Conservation (phyloP, 2,888 invertebrate species). For the Drosophila quinaria region DNA sequence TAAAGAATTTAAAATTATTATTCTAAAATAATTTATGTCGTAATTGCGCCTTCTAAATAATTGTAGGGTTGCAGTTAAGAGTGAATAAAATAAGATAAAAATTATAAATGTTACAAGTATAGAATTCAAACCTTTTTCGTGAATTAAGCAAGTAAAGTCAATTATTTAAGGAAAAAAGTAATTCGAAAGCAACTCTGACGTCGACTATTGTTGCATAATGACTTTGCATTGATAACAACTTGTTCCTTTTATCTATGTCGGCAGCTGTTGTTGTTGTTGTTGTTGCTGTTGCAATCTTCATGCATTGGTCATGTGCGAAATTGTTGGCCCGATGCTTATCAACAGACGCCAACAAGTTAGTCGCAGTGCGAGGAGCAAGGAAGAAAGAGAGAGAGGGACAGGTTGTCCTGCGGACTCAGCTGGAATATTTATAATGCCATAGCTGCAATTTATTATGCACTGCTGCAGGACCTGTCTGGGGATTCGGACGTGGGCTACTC, state of each 20-base stretch:
- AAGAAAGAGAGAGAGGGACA: neutral
- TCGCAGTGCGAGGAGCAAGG: neutral
- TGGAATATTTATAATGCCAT: constrained; percentile 82
- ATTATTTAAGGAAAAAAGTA: neutral
- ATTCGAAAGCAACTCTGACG: constrained; percentile 4
- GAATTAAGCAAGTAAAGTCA: neutral
- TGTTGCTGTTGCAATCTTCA: constrained; percentile 65
- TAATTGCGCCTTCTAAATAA: too few species aligned
- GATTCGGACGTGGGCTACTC: constrained; percentile 31
- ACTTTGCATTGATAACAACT: constrained; percentile 18
- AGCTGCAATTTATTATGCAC: constrained; percentile 83
- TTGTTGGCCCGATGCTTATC: constrained; percentile 82
- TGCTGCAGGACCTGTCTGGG: constrained; percentile 61
- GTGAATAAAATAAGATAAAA: too few species aligned
- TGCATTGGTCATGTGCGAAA: constrained; percentile 78
- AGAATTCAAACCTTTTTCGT: neutral
- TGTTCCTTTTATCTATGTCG: constrained; percentile 61
- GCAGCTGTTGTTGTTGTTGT: constrained; percentile 53
- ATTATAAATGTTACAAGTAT: neutral
- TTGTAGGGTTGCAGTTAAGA: too few species aligned
- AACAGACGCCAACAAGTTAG: constrained; percentile 48
- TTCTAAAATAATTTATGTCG: too few species aligned
- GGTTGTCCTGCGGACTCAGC: constrained; percentile 23
- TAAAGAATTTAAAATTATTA: too few species aligned
- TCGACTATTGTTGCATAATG: constrained; percentile 22